These are phyloP conservation scores for Notodonta dromedarius DNA, from an alignment of 2,888 invertebrate genomes.

Conservation along the genomic window DNA sequence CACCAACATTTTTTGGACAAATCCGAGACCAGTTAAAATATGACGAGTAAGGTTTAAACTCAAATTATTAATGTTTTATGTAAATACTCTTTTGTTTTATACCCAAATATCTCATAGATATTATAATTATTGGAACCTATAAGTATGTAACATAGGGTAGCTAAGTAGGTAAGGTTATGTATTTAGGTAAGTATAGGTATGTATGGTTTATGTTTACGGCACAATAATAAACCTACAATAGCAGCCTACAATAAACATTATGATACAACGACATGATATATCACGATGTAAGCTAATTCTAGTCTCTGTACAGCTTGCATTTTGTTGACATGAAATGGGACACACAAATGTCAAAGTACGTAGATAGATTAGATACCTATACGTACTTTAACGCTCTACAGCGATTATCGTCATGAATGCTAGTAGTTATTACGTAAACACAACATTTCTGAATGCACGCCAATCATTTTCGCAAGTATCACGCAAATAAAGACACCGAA, in stretches of 20 bases:
- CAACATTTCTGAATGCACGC: constrained; percentile 58
- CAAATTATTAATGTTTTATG: neutral
- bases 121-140: neutral
- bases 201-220: neutral
- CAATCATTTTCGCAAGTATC: constrained; percentile 48
- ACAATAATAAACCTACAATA: neutral
- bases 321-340: constrained; percentile 69
- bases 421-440: constrained; percentile 79
- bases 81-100: no score
- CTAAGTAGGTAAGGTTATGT: constrained; percentile 4
- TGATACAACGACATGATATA: constrained; percentile 1
- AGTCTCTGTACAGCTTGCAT: constrained; percentile 36
- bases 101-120: neutral
- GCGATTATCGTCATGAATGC: constrained; percentile 59
- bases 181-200: neutral
- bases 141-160: neutral
- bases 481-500: constrained; percentile 39
- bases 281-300: constrained; percentile 20
- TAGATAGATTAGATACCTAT: constrained; percentile 32
- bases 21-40: no score
- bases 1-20: no score
- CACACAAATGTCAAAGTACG: constrained; percentile 69
- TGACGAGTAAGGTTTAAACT: neutral
- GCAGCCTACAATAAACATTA: neutral
- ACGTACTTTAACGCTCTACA: constrained; percentile 44